Evolutionary conservation across 2,797 vertebrate genomes (phyloP).

Genomic region (Taeniopygia guttata): DNA sequence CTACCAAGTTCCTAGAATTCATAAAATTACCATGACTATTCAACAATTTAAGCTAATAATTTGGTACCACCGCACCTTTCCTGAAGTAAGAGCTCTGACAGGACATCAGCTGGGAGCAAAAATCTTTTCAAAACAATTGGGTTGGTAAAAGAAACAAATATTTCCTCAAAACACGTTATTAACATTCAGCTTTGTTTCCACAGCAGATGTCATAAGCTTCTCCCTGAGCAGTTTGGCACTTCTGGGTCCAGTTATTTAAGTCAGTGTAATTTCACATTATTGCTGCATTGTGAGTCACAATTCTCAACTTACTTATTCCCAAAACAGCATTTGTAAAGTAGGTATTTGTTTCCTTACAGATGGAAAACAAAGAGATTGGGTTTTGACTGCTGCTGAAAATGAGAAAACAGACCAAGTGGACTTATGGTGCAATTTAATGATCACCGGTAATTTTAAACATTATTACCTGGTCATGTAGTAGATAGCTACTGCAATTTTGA

Average conservation of each 20-base stretch:
- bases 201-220: neutral
- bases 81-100: neutral
- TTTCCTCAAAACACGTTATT: neutral
- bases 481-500: neutral
- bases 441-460: neutral
- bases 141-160: neutral
- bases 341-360: neutral
- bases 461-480: neutral
- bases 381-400: neutral
- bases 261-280: neutral
- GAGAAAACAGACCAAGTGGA: neutral
- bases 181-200: neutral
- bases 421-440: neutral
- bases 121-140: neutral
- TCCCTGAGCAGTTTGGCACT: neutral
- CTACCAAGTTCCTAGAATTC: neutral
- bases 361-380: neutral
- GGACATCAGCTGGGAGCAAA: neutral
- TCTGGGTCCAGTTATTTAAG: neutral
- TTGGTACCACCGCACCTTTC: neutral
- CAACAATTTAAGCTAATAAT: neutral
- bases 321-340: neutral
- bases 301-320: neutral
- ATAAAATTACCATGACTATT: neutral
- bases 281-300: neutral